Evolutionary conservation across 1,140 invertebrate species (phyloP).

Genomic region (Dendroctonus valens): DNA sequence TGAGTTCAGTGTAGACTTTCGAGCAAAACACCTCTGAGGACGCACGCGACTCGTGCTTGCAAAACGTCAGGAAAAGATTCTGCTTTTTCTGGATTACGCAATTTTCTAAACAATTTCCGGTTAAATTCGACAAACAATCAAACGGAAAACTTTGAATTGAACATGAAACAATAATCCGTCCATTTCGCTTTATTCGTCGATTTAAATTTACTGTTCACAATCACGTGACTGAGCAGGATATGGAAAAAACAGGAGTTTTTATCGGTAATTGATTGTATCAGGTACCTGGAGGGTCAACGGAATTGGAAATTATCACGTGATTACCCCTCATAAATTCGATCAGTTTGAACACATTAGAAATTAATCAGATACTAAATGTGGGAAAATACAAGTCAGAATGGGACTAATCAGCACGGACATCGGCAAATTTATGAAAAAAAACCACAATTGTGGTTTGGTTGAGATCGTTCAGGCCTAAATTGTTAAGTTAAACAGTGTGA

Average conservation of each 20-base stretch:
- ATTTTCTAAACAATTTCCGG: no score
- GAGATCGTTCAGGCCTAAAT: no score
- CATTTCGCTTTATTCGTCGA: slow-evolving; percentile 12
- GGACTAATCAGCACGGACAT: not conserved
- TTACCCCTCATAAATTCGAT: slow-evolving; percentile 27
- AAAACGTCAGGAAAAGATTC: no score
- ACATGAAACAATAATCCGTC: not conserved
- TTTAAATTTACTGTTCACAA: slow-evolving; percentile 6
- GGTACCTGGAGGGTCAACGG: slow-evolving; percentile 29
- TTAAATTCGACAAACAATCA: no score
- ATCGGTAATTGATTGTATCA: slow-evolving; percentile 36
- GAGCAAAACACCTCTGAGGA: no score
- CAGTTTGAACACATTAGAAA: slow-evolving; percentile 13
- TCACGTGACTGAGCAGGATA: slow-evolving; percentile 18
- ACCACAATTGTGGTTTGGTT: no score
- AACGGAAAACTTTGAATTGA: no score
- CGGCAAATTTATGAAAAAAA: not conserved
- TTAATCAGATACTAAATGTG: slow-evolving; percentile 9
- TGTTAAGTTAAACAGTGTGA: no score
- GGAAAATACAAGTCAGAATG: not conserved
- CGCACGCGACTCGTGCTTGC: no score
- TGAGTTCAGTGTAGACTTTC: no score
- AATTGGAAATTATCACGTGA: slow-evolving; percentile 32
- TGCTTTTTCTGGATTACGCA: no score
- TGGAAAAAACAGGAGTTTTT: slow-evolving; percentile 22